These are phyloP conservation scores for Diadophis punctatus DNA, from an alignment of 2,113 vertebrate species.

Conservation along the genomic window DNA sequence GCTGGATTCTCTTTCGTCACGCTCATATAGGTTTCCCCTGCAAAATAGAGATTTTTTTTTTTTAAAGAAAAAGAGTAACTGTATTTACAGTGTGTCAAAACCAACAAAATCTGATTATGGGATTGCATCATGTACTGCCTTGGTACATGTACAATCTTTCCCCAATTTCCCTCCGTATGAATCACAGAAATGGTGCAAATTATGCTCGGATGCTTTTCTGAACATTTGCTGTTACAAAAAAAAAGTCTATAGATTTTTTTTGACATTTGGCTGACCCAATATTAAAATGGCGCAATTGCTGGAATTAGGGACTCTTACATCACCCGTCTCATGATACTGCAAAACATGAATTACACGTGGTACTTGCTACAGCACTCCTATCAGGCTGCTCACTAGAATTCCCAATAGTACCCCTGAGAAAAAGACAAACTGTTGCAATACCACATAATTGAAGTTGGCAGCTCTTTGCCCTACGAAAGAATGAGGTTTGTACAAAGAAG, in stretches of 20 bases:
- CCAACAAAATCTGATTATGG: not conserved
- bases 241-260: not conserved
- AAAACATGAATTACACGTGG: not conserved
- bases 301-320: not conserved
- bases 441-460: not conserved
- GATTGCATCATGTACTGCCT: not conserved
- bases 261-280: not conserved
- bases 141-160: not conserved
- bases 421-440: not conserved
- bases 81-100: not conserved
- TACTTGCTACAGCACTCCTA: not conserved
- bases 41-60: not conserved
- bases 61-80: not conserved
- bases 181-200: not conserved
- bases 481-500: not conserved
- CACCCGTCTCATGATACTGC: not conserved
- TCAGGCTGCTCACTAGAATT: not conserved
- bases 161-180: not conserved
- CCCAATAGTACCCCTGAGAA: not conserved
- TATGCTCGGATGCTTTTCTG: not conserved
- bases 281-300: not conserved
- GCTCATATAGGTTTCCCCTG: not conserved
- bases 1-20: not conserved
- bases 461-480: not conserved
- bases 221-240: not conserved